Evolutionary conservation across 2,888 invertebrate genomes (phyloP), one percentile per base, ranked within the genome.

Genomic region (Lacanobia oleracea): DNA sequence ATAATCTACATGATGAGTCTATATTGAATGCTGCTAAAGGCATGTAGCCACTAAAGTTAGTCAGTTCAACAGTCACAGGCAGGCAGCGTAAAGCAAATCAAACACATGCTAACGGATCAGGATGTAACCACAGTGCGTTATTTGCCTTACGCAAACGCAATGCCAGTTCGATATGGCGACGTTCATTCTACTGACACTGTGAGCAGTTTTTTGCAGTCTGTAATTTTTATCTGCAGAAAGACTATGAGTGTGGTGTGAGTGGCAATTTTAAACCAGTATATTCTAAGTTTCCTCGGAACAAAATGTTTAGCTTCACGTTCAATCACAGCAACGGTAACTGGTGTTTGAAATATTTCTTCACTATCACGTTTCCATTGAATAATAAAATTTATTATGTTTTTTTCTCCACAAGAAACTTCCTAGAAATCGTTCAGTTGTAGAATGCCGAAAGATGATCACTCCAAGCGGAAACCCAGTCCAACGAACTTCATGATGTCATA

Each of bases 401-500:
- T 50, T n/a, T 1, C 18, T 8, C 2, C 18, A 9, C 14, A 2
- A 53, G 53, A 23, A 33, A 33, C 33, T 16, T 16, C 16, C 7
- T 4, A 14, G 50, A 62, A 62, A 59, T 40, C 48, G 40, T n/a
- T 1, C 8, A 62, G 18, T 16, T 45, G 10, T 50, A 66, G 48
- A 40, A 77, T n/a, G 12, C 51, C 64, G 45, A 62, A 57, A 23
- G 45, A 67, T 63, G 75, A 76, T n/a, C 10, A n/a, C 18, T 65
- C n/a, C 10, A 54, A 64, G 9, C 78, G 72, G 72, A 82, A 82
- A 64, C 16, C 5, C 10, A 37, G 80, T 73, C 23, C 79, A 56
- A 40, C 48, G 75, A 79, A 82, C 82, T 16, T 18, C 14, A 53
- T 75, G 82, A 82, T 75, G 56, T 75, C 79, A 82, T 82, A 61